Evolutionary conservation across 2,888 invertebrate genomes (phyloP).

Genomic region (Galeopsomyia nigrocyanea): DNA sequence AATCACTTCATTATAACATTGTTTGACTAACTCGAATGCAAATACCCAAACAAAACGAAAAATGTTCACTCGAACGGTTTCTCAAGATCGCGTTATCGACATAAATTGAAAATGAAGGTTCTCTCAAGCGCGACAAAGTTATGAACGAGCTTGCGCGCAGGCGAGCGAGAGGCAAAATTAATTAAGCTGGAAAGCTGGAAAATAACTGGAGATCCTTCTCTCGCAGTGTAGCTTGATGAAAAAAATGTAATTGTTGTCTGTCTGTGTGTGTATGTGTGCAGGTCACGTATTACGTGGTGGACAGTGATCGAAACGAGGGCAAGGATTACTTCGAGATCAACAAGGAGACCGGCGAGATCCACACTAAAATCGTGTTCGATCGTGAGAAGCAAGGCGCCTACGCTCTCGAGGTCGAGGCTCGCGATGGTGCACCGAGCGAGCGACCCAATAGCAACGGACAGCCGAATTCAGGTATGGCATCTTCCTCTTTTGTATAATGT

Average conservation of each 20-base stretch:
- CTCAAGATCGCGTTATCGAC: too few relatives aligned
- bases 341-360: conserved; percentile 94
- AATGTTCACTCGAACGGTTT: too few relatives aligned
- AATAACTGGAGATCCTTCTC: too few relatives aligned
- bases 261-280: conserved; percentile 66
- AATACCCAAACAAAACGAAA: too few relatives aligned
- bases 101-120: too few relatives aligned
- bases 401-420: conserved; percentile 95
- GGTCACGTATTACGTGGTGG: conserved; percentile 95
- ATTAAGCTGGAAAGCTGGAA: too few relatives aligned
- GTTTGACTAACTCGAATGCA: too few relatives aligned
- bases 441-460: conserved; percentile 93
- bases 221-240: too few relatives aligned
- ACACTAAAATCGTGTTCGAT: conserved; percentile 96
- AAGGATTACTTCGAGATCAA: conserved; percentile 98
- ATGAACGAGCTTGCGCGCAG: too few relatives aligned
- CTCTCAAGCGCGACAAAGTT: too few relatives aligned
- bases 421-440: conserved; percentile 97
- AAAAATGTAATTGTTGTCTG: neutral
- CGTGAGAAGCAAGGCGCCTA: conserved; percentile 98
- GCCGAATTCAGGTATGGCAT: conserved; percentile 91
- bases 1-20: too few relatives aligned
- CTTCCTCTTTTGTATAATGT: conserved; percentile 1
- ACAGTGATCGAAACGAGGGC: conserved; percentile 92
- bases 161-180: too few relatives aligned